These are phyloP conservation scores for Shargacucullia verbasci DNA, from an alignment of 2,888 invertebrate species.

Conservation along the genomic window DNA sequence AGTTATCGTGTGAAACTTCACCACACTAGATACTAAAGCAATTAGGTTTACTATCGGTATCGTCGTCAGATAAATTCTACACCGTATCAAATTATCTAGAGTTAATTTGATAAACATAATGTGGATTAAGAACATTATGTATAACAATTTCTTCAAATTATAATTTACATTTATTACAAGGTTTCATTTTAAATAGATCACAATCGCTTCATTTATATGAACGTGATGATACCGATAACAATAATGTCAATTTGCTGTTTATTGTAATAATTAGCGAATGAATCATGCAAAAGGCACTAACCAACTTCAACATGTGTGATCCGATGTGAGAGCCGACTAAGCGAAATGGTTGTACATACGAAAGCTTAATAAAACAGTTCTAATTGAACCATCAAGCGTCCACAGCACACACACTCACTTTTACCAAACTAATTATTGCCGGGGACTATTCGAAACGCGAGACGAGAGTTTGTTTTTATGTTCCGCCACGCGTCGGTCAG, in stretches of 20 bases:
- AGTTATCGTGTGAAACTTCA: constrained; percentile 30
- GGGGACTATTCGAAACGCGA: constrained; percentile 81
- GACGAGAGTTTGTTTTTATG: constrained; percentile 81
- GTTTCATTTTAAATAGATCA: constrained; percentile 33
- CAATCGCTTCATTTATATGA: constrained; percentile 28
- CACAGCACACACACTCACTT: constrained; percentile 87
- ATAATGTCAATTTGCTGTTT: constrained; percentile 28
- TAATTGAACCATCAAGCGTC: constrained; percentile 82
- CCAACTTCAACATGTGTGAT: constrained; percentile 84
- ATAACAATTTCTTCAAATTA: constrained; percentile 18
- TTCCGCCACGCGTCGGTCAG: constrained; percentile 79
- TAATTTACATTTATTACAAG: constrained; percentile 10
- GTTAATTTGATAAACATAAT: constrained; percentile 45
- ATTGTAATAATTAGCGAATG: constrained; percentile 50
- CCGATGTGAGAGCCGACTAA: constrained; percentile 66
- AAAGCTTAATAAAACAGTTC: constrained; percentile 78
- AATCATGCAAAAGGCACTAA: constrained; percentile 71
- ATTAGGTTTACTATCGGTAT: constrained; percentile 44
- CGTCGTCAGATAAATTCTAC: constrained; percentile 41
- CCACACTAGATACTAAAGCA: constrained; percentile 41
- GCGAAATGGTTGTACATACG: constrained; percentile 69
- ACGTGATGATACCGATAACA: constrained; percentile 32
- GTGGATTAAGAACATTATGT: constrained; percentile 20
- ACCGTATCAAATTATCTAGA: constrained; percentile 38
- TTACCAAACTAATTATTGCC: constrained; percentile 85